Base-by-base conservation (phyloP, 2,888 invertebrate species). In the Rhagonycha lutea region DNA sequence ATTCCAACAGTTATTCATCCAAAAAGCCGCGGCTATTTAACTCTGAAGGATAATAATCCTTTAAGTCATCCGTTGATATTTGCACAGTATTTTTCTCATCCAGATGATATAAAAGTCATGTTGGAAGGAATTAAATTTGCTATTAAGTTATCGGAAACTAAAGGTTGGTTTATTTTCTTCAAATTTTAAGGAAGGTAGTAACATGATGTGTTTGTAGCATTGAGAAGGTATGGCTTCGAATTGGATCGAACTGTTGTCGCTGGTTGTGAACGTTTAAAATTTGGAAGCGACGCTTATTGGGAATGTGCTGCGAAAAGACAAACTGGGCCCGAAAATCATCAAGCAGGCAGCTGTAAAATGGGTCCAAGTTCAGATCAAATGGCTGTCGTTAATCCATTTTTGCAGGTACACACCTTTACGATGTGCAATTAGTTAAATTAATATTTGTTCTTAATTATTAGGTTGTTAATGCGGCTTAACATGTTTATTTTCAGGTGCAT, bases 1-100 rank as follows among this genome's bases (percentile, higher is more conserved):
- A 94, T 95, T 75, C 96, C 96, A 0, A 93, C 95, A 0, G 92
- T 95, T 0, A 86, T 98, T 82, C 94, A 96, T 83, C 96, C 98
- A 0, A 94, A 95, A 85, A 97, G 97, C 80, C 90, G 94, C 10
- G 98, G 98, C 0, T 91, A 91, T 32, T 86, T 95, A 4, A 92
- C 92, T 80, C 90, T 98, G 26, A 78, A 91, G 90, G 77, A 94
- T 10, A 91, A 90, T 69, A 93, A 98, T 88, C 98, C 98, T 0
- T 89, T 94, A 68, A 93, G 92, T 1, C 92, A 94, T 80, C 98
- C 98, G 0, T 90, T 94, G 82, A 96, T 98, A 73, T 94, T 93
- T 83, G 96, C 96, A 29, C 96, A 95, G 88, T 95, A 90, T 86
- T 89, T 96, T 32, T 92, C 93, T 0, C 92, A 95, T 82, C 92